Percentiles rank a stretch among this genome's conserved stretches.
These are phyloP conservation scores for Tortrix viridana DNA, from an alignment of 2,888 invertebrate genomes.

Conservation along the genomic window DNA sequence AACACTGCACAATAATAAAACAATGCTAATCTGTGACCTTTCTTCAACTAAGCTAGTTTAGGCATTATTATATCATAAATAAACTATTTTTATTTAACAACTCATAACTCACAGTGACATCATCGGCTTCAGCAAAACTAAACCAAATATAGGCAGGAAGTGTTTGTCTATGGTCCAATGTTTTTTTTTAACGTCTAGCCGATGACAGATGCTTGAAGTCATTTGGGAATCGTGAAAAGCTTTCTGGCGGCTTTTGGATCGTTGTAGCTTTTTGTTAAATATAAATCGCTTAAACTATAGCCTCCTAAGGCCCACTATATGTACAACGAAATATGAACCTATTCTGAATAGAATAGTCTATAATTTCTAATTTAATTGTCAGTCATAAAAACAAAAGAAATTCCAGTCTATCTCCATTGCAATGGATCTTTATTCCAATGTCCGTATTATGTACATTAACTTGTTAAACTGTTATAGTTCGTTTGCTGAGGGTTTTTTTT, in stretches of 20 bases:
- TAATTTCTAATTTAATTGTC: too few species aligned
- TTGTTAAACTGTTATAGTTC: too few species aligned
- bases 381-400: too few species aligned
- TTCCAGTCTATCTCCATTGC: too few species aligned
- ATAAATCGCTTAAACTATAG: too few species aligned
- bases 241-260: background rate
- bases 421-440: too few species aligned
- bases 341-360: too few species aligned
- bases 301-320: too few species aligned
- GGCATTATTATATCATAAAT: background rate
- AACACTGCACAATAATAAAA: background rate
- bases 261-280: too few species aligned
- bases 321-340: too few species aligned
- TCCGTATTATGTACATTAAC: too few species aligned
- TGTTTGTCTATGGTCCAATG: conserved; percentile 23
- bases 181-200: conserved; percentile 23
- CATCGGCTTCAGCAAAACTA: conserved; percentile 36
- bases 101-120: conserved; percentile 37
- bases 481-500: too few species aligned
- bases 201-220: conserved; percentile 24
- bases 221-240: conserved; percentile 2
- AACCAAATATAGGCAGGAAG: conserved; percentile 33
- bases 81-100: background rate
- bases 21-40: background rate
- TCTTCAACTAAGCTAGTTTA: background rate